Evolutionary conservation across 2,797 vertebrate genomes (phyloP), one percentile per base, ranked within the genome.

Genomic region (Sebastolobus alascanus): DNA sequence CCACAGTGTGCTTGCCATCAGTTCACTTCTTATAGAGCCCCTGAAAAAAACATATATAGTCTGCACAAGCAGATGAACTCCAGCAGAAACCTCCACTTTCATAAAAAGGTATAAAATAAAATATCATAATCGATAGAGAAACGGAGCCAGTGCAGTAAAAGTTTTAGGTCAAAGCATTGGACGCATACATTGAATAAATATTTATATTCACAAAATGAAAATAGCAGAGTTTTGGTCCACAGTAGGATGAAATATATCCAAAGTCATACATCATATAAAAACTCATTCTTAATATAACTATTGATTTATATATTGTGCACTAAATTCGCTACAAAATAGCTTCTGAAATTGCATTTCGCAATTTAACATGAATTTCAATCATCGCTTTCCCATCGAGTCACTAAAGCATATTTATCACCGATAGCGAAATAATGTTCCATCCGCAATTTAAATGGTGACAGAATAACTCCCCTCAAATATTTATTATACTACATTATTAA

Each of bases 401-500:
- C 74, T 31, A 71, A 84, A 84, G 73, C 73, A 72, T 75, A 87
- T 89, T 81, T 72, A 86, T 90, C 87, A 81, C 74, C 66, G 83
- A 89, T 81, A 20, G 73, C 3, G 2, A 82, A 87, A 90, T 88
- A 87, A 88, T 84, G 86, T 83, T 79, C 83, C 77, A 79, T 83
- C 77, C 68, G 43, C 80, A 67, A 68, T 88, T 89, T 82, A 82
- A 91, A 89, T 79, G 77, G 55, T 83, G 86, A 91, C 88, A 86
- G 88, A 92, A 75, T 80, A 82, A 86, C 80, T 89, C 70, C 66
- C 75, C 70, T 86, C 77, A 75, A 83, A 93, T 89, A 93, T 93
- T 89, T 92, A 93, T 93, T 83, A 86, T 83, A 33, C 77, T 65
- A 50, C 73, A 87, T 90, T 87, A 92, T 93, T 89, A 85, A 92